These are phyloP conservation scores for Sceliomorpha sp. DNA, from an alignment of 2,888 invertebrate genomes.

Conservation along the genomic window DNA sequence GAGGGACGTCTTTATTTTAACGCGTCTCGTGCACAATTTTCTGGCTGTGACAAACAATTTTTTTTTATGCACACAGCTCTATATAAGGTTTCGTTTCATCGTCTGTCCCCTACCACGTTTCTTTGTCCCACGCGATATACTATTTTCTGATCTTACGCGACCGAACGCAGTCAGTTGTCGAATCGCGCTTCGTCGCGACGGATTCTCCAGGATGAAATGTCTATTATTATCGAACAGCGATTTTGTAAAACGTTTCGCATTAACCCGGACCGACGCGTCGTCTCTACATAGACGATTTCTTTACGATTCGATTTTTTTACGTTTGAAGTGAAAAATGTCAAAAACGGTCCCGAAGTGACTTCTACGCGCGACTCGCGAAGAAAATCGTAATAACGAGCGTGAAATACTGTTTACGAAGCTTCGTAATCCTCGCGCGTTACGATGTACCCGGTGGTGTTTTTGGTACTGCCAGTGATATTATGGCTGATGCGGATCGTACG, in stretches of 20 bases:
- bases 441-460: conserved; percentile 29
- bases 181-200: conserved; percentile 56
- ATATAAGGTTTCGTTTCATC: conserved; percentile 72
- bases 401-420: no score
- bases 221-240: conserved; percentile 14
- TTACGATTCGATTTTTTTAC: no score
- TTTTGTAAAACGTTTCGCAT: no score
- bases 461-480: conserved; percentile 60
- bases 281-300: no score
- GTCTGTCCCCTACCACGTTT: conserved; percentile 59
- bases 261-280: no score
- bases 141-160: conserved; percentile 64
- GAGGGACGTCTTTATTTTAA: no score
- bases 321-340: no score
- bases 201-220: conserved; percentile 22
- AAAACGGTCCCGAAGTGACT: no score
- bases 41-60: no score
- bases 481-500: conserved; percentile 57
- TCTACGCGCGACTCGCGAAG: no score
- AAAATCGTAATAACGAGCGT: no score
- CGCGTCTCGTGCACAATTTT: no score
- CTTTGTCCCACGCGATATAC: conserved; percentile 63
- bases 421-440: conserved; percentile 19
- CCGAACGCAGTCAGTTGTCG: conserved; percentile 58
- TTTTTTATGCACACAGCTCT: conserved; percentile 56